phyloP scores from a whole-genome alignment of 2,888 invertebrate species.

The Drosophila barbarae region DNA sequence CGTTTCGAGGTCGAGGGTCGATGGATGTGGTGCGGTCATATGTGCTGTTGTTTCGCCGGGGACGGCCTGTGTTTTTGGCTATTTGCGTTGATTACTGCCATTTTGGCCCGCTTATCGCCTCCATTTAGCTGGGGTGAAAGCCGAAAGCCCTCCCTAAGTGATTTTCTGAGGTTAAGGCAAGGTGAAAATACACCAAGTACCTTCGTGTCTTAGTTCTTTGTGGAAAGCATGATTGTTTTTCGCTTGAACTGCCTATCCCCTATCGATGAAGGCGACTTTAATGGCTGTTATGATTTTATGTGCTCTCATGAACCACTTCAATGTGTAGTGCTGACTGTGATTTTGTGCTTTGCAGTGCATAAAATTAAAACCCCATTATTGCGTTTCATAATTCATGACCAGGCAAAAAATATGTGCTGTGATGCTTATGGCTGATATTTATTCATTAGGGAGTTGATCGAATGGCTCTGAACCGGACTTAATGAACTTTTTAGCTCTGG shows the following conservation, averaged over 20 bases:
- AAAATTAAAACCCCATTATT: constrained; percentile 49
- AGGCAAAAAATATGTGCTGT: constrained; percentile 24
- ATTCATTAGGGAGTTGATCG: constrained; percentile 37
- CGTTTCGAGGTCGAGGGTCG: constrained; percentile 4
- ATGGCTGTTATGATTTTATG: constrained; percentile 12
- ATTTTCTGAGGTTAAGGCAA: neutral
- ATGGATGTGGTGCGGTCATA: constrained; percentile 17
- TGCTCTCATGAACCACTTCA: constrained; percentile 20
- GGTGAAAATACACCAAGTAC: constrained; percentile 1
- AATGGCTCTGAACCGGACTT: constrained; percentile 34
- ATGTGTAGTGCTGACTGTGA: constrained; percentile 48
- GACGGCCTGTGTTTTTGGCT: constrained; percentile 28
- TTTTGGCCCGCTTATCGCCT: constrained; percentile 15
- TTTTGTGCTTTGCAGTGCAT: constrained; percentile 61
- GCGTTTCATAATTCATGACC: constrained; percentile 24
- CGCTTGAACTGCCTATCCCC: neutral
- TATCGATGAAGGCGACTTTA: neutral
- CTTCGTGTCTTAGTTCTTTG: neutral
- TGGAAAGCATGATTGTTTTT: neutral
- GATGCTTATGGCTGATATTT: constrained; percentile 33
- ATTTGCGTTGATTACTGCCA: constrained; percentile 42
- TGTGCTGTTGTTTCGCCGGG: constrained; percentile 14
- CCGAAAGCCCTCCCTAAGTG: neutral
- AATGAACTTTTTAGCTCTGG: constrained; percentile 11
- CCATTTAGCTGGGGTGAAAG: neutral